Base-by-base conservation (phyloP, 2,113 vertebrate species). In the Motacilla tschutschensis region DNA sequence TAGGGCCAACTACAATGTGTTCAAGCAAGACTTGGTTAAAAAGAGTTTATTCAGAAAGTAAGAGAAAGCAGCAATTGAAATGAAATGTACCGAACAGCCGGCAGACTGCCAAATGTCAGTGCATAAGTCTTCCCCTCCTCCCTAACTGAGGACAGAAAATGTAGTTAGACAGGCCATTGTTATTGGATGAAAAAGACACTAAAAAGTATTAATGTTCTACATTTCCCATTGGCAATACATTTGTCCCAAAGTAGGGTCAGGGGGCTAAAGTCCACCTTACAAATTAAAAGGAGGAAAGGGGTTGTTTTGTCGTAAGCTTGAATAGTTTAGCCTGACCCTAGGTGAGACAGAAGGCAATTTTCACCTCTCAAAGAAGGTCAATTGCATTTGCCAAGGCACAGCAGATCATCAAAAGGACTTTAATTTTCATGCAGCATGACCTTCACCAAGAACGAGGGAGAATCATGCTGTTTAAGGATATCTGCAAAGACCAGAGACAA, bases 11-110 rank as follows among this genome's bases (percentile, higher is more conserved):
- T 79, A 44, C 50, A 86, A 73, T 55, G 26, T 63, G 25, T 50
- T 94, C 71, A 80, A 85, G 70, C 16, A 88, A 79, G 57, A 65
- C 40, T 89, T 90, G 55, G 33, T 88, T 87, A 92, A 92, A 92
- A 83, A 28, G 59, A 86, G 64, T 80, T 88, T 92, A 94, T 89
- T 91, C 77, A 80, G 85, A 91, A 80, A 88, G 44, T 43, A 87
- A 88, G 33, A 79, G 59, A 48, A 77, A 94, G 33, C 12, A 82
- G 50, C 57, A 91, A 75, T 54, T 87, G 76, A 94, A 87, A 63
- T 78, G 50, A 75, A 77, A 87, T 79, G 54, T 79, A 84, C 46
- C 0, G 3, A 88, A 41, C 11, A 50, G 70, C 36, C 7, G 62
- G 40, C 51, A 89, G 14, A n/a, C 53, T 83, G 83, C 47, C 57